A percentile compares a stretch with the other conserved stretches of the same genome.
These are phyloP conservation scores for Bolborhynchus lineola DNA, from an alignment of 2,113 vertebrate genomes.

Conservation along the genomic window DNA sequence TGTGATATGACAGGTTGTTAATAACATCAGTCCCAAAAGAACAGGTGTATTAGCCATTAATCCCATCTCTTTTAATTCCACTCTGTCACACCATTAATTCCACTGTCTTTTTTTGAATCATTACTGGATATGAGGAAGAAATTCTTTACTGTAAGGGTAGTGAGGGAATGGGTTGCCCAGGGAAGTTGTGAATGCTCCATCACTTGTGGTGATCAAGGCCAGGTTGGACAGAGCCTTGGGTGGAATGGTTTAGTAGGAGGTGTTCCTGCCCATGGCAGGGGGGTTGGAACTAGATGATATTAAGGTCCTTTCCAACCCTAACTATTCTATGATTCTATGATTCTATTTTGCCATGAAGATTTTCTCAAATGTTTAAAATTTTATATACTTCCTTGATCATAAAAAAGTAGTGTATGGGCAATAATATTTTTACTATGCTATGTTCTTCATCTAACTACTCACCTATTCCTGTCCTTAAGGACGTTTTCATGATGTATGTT, in stretches of 20 bases:
- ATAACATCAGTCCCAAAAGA: not conserved
- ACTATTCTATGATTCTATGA: too few species aligned
- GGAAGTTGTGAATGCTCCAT: too few species aligned
- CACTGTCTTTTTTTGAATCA: not conserved
- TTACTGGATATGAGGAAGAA: not conserved
- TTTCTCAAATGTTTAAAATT: not conserved
- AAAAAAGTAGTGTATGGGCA: not conserved
- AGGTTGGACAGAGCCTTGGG: too few species aligned
- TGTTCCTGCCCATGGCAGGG: too few species aligned
- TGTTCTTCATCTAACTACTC: not conserved
- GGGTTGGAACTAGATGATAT: too few species aligned
- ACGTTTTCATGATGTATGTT: not conserved
- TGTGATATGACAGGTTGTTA: not conserved
- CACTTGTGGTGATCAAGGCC: too few species aligned
- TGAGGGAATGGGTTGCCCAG: too few species aligned
- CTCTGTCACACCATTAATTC: not conserved
- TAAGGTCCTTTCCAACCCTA: too few species aligned
- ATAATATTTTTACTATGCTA: not conserved
- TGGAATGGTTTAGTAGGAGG: too few species aligned
- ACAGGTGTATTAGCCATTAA: not conserved
- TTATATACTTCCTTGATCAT: not conserved
- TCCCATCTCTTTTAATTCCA: not conserved
- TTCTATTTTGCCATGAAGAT: not conserved
- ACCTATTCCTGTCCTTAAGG: not conserved
- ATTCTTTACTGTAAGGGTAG: too few species aligned